Conservation (phyloP, 2,888 invertebrate species). For the Odontothrips loti region DNA sequence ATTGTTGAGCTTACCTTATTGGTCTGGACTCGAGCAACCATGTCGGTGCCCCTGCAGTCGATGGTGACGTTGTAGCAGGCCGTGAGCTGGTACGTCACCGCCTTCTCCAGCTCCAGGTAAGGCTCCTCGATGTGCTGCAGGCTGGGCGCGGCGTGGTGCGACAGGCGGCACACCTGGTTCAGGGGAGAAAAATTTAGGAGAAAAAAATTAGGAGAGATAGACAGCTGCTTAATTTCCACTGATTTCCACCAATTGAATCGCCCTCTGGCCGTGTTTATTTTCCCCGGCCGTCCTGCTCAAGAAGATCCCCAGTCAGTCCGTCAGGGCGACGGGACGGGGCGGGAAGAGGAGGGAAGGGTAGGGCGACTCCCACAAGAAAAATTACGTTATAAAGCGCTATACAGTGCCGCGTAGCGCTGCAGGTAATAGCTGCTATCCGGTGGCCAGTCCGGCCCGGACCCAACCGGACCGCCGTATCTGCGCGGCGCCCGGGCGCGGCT, state of each 20-base stretch:
- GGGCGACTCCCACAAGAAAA: not conserved
- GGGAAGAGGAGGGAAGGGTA: too few relatives aligned
- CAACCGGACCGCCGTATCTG: not conserved
- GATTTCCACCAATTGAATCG: not conserved
- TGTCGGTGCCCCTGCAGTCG: slow-evolving; percentile 47
- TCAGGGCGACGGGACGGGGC: not conserved
- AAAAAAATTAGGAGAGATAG: not conserved
- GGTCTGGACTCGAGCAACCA: slow-evolving; percentile 47
- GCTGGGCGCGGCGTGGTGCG: slow-evolving; percentile 47
- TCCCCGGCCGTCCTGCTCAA: not conserved
- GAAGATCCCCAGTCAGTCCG: slow-evolving; percentile 32
- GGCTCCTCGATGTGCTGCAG: slow-evolving; percentile 43
- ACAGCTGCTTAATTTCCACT: not conserved
- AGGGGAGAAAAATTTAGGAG: not conserved
- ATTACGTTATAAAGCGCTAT: not conserved
- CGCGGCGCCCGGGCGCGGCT: too few relatives aligned
- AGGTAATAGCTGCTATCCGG: not conserved
- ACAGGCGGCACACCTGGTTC: slow-evolving; percentile 45
- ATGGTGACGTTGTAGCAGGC: slow-evolving; percentile 48
- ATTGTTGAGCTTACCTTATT: slow-evolving; percentile 41
- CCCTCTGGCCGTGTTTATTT: not conserved
- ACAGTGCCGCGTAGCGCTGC: not conserved
- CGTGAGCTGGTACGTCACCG: slow-evolving; percentile 47
- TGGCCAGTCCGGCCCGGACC: not conserved
- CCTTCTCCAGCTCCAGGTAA: slow-evolving; percentile 45